phyloP scores from a whole-genome alignment of 1,140 invertebrate genomes.

The Rhyzopertha dominica region DNA sequence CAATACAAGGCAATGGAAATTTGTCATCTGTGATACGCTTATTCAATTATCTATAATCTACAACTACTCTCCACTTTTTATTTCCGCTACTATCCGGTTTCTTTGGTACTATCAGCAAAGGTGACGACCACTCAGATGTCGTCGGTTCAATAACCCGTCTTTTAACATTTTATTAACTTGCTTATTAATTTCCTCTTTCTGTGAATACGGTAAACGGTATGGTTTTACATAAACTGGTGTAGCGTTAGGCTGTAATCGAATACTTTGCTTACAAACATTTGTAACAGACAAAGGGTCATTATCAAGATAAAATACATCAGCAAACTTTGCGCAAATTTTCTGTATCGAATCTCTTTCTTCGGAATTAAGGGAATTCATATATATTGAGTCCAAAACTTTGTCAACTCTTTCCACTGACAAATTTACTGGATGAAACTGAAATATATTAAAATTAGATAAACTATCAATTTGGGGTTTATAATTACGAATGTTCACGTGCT shows the following conservation, averaged over 20 bases:
- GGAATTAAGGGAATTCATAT: slow-evolving; percentile 26
- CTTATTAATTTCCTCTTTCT: slow-evolving; percentile 25
- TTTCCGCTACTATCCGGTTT: slow-evolving; percentile 22
- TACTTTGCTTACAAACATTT: slow-evolving; percentile 30
- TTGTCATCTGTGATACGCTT: slow-evolving; percentile 25
- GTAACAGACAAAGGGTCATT: slow-evolving; percentile 27
- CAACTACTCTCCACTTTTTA: slow-evolving; percentile 27
- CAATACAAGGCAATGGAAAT: slow-evolving; percentile 28
- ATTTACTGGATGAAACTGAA: slow-evolving; percentile 10
- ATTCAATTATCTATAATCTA: slow-evolving; percentile 24
- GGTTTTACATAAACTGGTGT: slow-evolving; percentile 32
- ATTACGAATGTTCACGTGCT: slow-evolving; percentile 18
- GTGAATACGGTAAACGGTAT: slow-evolving; percentile 29
- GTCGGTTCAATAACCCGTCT: slow-evolving; percentile 30
- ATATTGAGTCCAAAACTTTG: slow-evolving; percentile 17
- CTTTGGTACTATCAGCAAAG: slow-evolving; percentile 29
- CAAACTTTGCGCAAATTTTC: slow-evolving; percentile 33
- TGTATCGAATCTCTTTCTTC: slow-evolving; percentile 27
- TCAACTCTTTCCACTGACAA: slow-evolving; percentile 16
- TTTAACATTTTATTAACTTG: slow-evolving; percentile 20
- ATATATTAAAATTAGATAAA: slow-evolving; percentile 17
- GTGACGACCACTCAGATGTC: slow-evolving; percentile 27
- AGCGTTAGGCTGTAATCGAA: slow-evolving; percentile 23
- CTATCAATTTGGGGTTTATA: slow-evolving; percentile 16
- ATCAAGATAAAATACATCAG: slow-evolving; percentile 29